Conservation (phyloP, 2,113 vertebrate genomes). For the Rhodinocichla rosea region DNA sequence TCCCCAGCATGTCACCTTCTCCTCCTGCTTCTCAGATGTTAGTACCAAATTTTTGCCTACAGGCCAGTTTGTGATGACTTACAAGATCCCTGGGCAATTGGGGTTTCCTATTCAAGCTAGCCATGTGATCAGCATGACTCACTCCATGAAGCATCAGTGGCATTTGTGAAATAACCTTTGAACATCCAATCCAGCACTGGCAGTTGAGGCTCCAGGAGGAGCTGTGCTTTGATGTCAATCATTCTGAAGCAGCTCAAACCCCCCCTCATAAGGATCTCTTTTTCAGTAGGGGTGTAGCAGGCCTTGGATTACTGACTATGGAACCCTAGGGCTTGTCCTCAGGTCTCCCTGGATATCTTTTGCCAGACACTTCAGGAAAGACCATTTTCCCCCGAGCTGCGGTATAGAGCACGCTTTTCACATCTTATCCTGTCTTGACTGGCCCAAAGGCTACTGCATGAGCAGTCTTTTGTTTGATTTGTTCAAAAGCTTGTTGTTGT, state of each 20-base stretch:
- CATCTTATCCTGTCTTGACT: neutral
- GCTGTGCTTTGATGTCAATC: neutral
- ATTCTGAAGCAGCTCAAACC: neutral
- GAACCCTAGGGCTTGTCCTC: neutral
- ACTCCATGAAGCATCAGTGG: neutral
- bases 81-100: neutral
- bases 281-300: neutral
- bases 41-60: neutral
- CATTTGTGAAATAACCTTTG: neutral
- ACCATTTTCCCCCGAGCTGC: neutral
- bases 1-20: neutral
- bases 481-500: neutral
- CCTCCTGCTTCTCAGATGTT: neutral
- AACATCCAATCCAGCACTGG: neutral
- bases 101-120: neutral
- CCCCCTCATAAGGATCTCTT: neutral
- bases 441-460: neutral
- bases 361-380: neutral
- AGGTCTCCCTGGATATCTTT: neutral
- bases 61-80: neutral
- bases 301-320: neutral
- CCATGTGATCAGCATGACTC: neutral
- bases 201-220: neutral
- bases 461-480: neutral
- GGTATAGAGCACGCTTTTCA: neutral